These are phyloP conservation scores for Chrysoperla carnea DNA, from an alignment of 1,140 invertebrate genomes.

Conservation along the genomic window DNA sequence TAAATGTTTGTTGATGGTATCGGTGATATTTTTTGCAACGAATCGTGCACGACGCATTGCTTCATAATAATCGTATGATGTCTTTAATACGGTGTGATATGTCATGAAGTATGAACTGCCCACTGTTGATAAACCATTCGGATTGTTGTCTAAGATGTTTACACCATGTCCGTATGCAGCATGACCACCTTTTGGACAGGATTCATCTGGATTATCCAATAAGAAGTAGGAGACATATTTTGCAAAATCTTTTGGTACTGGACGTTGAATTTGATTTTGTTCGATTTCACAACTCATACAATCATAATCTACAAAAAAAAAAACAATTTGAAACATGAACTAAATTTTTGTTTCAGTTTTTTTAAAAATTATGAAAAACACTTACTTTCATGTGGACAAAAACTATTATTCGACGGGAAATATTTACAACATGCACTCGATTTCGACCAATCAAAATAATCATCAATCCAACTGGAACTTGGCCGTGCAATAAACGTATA, in stretches of 20 bases:
- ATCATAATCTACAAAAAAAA: constrained; percentile 7
- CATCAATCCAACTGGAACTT: constrained; percentile 90
- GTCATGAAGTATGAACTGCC: constrained; percentile 81
- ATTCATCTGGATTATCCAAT: constrained; percentile 67
- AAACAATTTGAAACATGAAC: neutral
- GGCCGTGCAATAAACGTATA: constrained; percentile 73
- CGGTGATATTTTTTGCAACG: constrained; percentile 68
- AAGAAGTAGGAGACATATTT: constrained; percentile 77
- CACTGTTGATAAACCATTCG: constrained; percentile 25
- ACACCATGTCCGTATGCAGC: constrained; percentile 60
- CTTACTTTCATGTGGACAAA: constrained; percentile 42
- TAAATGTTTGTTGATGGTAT: constrained; percentile 46
- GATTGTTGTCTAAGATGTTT: constrained; percentile 31
- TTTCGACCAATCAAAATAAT: constrained; percentile 83
- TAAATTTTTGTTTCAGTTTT: no score
- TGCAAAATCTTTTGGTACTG: constrained; percentile 46
- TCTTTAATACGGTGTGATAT: constrained; percentile 89
- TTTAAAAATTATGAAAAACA: neutral
- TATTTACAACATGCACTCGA: constrained; percentile 38
- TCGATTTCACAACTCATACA: constrained; percentile 31
- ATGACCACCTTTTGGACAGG: constrained; percentile 77
- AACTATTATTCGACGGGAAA: constrained; percentile 32
- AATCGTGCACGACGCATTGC: constrained; percentile 65
- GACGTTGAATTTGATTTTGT: constrained; percentile 31
- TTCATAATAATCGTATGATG: constrained; percentile 80